These are phyloP conservation scores for Hedya salicella DNA, from an alignment of 2,888 invertebrate genomes.

Conservation along the genomic window DNA sequence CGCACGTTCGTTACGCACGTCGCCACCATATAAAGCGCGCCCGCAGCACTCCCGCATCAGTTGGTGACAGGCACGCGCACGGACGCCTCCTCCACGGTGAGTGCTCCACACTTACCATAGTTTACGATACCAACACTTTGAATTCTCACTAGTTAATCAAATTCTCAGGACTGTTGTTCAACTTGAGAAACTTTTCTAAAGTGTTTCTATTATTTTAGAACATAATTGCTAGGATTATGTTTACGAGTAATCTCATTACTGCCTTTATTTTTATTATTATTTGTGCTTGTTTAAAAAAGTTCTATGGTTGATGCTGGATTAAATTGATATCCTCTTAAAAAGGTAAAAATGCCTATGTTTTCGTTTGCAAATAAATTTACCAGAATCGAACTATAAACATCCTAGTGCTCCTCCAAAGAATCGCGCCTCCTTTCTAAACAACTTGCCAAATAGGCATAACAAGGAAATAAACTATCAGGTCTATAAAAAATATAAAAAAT, in stretches of 20 bases:
- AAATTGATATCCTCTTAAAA: neutral
- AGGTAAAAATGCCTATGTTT: neutral
- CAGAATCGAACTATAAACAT: neutral
- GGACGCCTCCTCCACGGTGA: constrained; percentile 66
- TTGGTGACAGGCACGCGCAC: constrained; percentile 71
- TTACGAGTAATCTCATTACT: no score
- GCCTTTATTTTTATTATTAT: no score
- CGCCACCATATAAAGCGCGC: constrained; percentile 77
- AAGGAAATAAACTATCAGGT: constrained; percentile 25
- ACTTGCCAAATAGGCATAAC: neutral
- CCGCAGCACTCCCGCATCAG: constrained; percentile 71
- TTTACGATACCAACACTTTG: constrained; percentile 4
- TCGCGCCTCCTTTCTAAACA: constrained; percentile 8
- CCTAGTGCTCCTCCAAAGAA: neutral
- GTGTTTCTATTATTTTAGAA: no score
- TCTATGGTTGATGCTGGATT: neutral
- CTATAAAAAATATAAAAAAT: constrained; percentile 33
- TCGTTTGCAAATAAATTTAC: neutral
- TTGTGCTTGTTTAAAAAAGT: no score
- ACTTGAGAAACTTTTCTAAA: no score
- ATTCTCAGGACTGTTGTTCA: no score
- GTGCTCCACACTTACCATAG: constrained; percentile 49
- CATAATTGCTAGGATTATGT: no score
- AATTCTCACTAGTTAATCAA: neutral
- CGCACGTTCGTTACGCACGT: constrained; percentile 49